Conservation (phyloP, 1,140 invertebrate genomes). For the Stegodyphus dumicola region DNA sequence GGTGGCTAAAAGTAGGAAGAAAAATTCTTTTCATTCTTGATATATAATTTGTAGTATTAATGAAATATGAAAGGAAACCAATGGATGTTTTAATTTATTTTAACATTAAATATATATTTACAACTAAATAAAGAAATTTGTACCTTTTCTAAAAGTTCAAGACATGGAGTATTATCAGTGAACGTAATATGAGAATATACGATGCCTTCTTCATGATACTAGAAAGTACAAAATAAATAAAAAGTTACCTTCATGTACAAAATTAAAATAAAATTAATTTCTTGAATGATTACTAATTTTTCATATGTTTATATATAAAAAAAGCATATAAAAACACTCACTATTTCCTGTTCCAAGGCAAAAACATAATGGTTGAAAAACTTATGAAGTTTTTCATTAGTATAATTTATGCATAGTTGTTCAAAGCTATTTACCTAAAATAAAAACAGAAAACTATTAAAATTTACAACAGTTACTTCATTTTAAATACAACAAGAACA, state of each 20-base stretch:
- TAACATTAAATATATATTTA: conserved; percentile 4
- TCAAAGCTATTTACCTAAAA: conserved; percentile 93
- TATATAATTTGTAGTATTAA: too few species aligned
- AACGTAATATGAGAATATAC: conserved; percentile 89
- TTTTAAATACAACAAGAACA: too few species aligned
- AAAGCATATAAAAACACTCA: conserved; percentile 72
- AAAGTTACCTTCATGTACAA: background rate
- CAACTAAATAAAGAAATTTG: conserved; percentile 9
- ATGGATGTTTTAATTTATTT: background rate
- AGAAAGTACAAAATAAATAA: conserved; percentile 24
- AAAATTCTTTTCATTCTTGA: too few species aligned
- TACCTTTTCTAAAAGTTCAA: conserved; percentile 87
- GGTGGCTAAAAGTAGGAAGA: conserved; percentile 73
- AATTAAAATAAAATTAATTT: background rate
- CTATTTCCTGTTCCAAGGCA: conserved; percentile 90
- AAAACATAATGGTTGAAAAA: conserved; percentile 99
- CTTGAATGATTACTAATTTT: conserved; percentile 10
- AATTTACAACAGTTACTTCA: too few species aligned
- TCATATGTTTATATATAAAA: background rate
- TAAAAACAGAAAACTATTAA: conserved; percentile 65
- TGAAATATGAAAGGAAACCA: too few species aligned
- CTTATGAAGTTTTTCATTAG: conserved; percentile 98
- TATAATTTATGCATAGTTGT: conserved; percentile 98
- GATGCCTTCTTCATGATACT: conserved; percentile 91
- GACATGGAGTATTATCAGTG: conserved; percentile 88